Evolutionary conservation across 1,140 invertebrate species (phyloP), one percentile per base, ranked within the genome.

Genomic region (Sarcophaga peregrina): DNA sequence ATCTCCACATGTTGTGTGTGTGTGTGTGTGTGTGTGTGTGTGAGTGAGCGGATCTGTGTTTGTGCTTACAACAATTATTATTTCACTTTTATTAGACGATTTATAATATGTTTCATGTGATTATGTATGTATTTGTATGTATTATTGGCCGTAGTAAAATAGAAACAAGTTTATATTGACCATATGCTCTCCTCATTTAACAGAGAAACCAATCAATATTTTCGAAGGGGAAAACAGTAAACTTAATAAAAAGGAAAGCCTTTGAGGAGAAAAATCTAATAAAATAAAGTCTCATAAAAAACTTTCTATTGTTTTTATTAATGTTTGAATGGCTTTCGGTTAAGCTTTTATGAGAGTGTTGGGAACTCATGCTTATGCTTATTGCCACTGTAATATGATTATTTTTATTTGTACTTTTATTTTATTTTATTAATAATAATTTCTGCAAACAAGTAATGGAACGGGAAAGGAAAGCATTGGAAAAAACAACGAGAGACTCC

Each of bases 271-370:
- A 68, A 68, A 68, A 25, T 7, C 62, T 10, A 10, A 52, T 52
- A 20, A 68, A 9, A 20, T 17, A 68, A 8, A 13, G 50, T 62
- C 15, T 68, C 17, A 68, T 68, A 68, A 68, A 68, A 68, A 68
- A 68, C n/a, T 68, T 68, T 68, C 62, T 68, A 68, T 68, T 68
- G 62, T 68, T 68, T 58, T 68, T 20, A 25, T 68, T 68, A 68
- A 68, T 8, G 11, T 62, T 17, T 37, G 25, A 37, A 37, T 37
- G 25, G 25, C 25, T 37, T 37, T 37, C 25, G 25, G 25, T 37
- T 37, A 37, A 37, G 25, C n/a, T n/a, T n/a, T n/a, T n/a, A n/a
- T n/a, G n/a, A n/a, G n/a, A n/a, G n/a, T n/a, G n/a, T n/a, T n/a
- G n/a, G n/a, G n/a, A n/a, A n/a, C n/a, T n/a, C n/a, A n/a, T n/a